Base-by-base conservation (phyloP, 2,797 vertebrate genomes). In the Corythornis leucogaster region DNA sequence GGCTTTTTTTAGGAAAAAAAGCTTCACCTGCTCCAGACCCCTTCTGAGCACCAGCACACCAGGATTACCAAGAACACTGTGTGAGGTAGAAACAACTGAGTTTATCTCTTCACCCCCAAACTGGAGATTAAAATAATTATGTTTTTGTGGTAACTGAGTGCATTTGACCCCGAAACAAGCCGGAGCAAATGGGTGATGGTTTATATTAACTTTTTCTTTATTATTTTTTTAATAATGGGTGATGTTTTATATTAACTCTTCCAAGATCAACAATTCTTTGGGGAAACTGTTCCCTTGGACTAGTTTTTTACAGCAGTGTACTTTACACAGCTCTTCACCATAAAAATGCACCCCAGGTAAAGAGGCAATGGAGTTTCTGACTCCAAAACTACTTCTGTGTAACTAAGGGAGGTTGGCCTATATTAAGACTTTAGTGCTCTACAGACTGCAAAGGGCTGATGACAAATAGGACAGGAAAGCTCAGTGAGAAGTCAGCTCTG, bases 41-140 rank as follows among this genome's bases (percentile, higher is more conserved):
- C 20, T 42, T 62, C 63, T 42, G 33, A 31, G 45, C 22, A 42
- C n/a, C 66, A 50, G n/a, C 45, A 30, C 38, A 22, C 7, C 19
- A 13, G 15, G 6, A 9, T 33, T 48, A 11, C 61, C 0, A 0
- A 42, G 54, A 16, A 46, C 31, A 46, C 30, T 17, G 0, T 1
- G 0, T 1, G 14, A 63, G 20, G 51, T 42, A 74, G 63, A 57
- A 48, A 82, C 9, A 12, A 3, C 42, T 6, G 38, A 83, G n/a
- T 46, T 50, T 2, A 0, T n/a, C 16, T 22, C 25, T 78, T 38
- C 5, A 2, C 18, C 71, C 54, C 18, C 62, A 68, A 58, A 57
- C 38, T 17, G n/a, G 54, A 91, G 31, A 53, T 30, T 45, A 70
- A 84, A 63, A 35, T 19, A 31, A 35, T n/a, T 31, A 35, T 17